Evolutionary conservation across 2,888 invertebrate genomes (phyloP).

Genomic region (Tanytarsus gracilentus): DNA sequence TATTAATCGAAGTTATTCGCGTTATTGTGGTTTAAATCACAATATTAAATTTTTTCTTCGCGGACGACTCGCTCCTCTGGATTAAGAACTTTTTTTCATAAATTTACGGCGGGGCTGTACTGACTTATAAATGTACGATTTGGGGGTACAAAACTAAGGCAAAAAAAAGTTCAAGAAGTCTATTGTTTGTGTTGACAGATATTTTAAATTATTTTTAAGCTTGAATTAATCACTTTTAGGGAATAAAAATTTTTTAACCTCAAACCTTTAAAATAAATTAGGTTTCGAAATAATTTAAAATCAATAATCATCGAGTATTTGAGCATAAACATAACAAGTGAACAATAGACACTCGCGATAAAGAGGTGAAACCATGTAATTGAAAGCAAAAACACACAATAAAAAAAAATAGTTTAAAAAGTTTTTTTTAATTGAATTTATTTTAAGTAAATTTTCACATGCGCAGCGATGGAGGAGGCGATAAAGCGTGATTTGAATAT

Average conservation of each 20-base stretch:
- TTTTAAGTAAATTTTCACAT: background rate
- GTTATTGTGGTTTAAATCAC: background rate
- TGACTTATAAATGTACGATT: background rate
- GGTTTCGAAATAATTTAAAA: too few species aligned
- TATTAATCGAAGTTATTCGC: constrained; percentile 1
- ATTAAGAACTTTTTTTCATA: constrained; percentile 6
- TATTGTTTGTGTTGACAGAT: too few species aligned
- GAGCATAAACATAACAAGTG: too few species aligned
- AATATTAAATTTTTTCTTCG: constrained; percentile 5
- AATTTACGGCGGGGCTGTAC: background rate
- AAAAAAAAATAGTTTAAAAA: constrained; percentile 5
- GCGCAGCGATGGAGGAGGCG: constrained; percentile 16
- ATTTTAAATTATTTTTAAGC: too few species aligned
- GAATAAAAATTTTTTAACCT: too few species aligned
- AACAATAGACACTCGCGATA: too few species aligned
- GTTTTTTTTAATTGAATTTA: background rate
- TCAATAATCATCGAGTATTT: too few species aligned
- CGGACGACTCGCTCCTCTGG: constrained; percentile 8
- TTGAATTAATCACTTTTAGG: too few species aligned
- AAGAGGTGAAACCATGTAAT: too few species aligned
- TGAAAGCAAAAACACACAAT: constrained; percentile 8
- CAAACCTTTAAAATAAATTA: too few species aligned
- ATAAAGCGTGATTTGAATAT: constrained; percentile 20
- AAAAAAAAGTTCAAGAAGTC: background rate
- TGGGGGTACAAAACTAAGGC: background rate